Evolutionary conservation across 92 coral and sea anemone species (phyloP).

Genomic region (Epizoanthus fatuus): DNA sequence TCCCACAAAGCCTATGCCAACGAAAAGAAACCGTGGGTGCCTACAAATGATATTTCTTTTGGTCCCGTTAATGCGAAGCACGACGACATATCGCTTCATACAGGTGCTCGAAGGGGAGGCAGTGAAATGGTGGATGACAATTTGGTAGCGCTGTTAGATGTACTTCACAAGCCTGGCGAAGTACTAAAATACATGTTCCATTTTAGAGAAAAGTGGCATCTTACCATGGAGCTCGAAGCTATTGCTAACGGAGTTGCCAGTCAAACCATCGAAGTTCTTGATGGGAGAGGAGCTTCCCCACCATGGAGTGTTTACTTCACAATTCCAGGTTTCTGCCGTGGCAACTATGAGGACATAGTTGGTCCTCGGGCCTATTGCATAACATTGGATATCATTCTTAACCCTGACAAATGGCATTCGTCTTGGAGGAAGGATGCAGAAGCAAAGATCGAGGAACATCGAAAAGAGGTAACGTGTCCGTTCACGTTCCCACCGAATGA

Average conservation of each 20-base stretch:
- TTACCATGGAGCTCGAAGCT: neutral
- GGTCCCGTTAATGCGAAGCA: conserved; percentile 7
- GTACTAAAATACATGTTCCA: conserved; percentile 2
- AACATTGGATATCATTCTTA: neutral
- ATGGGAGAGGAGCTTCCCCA: neutral
- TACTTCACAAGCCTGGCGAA: neutral
- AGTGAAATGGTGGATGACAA: conserved; percentile 1
- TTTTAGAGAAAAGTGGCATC: neutral
- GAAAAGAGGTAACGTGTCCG: neutral
- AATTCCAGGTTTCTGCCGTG: neutral
- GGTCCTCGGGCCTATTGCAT: conserved; percentile 9
- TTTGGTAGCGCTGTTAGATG: neutral
- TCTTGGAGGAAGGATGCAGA: conserved; percentile 13
- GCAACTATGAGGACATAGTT: neutral
- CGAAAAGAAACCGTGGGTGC: conserved; percentile 7
- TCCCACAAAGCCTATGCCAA: conserved; percentile 7
- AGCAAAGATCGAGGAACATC: neutral
- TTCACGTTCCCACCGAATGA: neutral
- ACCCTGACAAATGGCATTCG: neutral
- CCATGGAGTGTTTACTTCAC: neutral
- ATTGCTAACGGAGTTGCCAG: neutral
- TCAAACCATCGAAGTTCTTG: conserved; percentile 4
- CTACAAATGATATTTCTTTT: neutral
- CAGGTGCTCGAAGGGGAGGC: neutral
- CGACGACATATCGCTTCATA: neutral